Evolutionary conservation across 1,140 invertebrate species (phyloP), one percentile per base, ranked within the genome.

Genomic region (Cydia amplana): DNA sequence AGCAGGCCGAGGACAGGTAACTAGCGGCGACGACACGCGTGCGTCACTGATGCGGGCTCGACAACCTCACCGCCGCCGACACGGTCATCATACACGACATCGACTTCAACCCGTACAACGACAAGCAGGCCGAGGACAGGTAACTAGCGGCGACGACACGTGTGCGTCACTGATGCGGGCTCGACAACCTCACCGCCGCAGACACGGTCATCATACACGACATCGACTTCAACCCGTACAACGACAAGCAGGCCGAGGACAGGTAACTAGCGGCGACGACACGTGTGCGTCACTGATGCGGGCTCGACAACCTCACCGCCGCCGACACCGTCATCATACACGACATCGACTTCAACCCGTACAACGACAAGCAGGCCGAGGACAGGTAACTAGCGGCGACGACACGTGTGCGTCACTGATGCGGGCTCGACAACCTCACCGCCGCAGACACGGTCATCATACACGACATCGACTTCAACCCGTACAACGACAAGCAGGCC

Each of bases 191-290:
- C 76, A 98, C 97, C 0, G 95, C 96, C 20, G 98, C 98, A 0
- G 98, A 99, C 92, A 98, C 97, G 64, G 97, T 98, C 73, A 97
- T 99, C 82, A 98, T 99, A 78, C 98, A 98, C 88, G 98, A 99
- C 87, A 97, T 98, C 49, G 98, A 99, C 92, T 99, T 98, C 85
- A 99, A 99, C 94, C 98, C 98, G 0, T 98, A 99, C 86, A 99
- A 99, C 90, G 98, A 99, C 88, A 98, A 99, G 88, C 98, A 99
- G 93, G 98, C 98, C 0, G 98, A 99, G 91, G 98, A 99, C 93
- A 94, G 92, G 92, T 93, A 18, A 32, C 32, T 32, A 78, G n/a
- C n/a, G n/a, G n/a, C n/a, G n/a, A 73, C 65, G 23, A 14, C 14
- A 36, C n/a, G 10, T 20, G 18, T 60, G 16, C 51, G 16, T n/a